Conservation (phyloP, 1,140 invertebrate species). For the Aphelenchoides besseyi region DNA sequence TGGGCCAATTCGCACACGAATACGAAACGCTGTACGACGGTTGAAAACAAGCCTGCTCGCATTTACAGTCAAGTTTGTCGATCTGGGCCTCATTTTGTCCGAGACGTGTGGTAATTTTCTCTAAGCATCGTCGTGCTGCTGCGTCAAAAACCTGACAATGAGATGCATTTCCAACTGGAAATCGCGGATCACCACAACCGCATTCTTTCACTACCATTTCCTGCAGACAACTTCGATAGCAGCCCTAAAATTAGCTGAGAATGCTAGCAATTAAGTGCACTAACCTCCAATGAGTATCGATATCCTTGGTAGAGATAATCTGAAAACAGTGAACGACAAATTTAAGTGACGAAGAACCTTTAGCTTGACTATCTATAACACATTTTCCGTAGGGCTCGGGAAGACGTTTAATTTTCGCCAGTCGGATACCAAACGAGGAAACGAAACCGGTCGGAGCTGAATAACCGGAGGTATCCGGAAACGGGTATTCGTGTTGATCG, state of each 20-base stretch:
- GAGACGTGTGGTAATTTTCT: conserved; percentile 36
- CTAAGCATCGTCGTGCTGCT: conserved; percentile 43
- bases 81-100: conserved; percentile 20
- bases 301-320: conserved; percentile 52
- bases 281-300: conserved; percentile 47
- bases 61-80: conserved; percentile 27
- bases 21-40: conserved; percentile 51
- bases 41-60: conserved; percentile 54
- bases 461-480: conserved; percentile 36
- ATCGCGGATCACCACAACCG: conserved; percentile 50
- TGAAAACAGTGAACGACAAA: too few relatives aligned
- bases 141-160: conserved; percentile 50
- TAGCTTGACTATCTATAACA: conserved; percentile 29
- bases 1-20: conserved; percentile 55
- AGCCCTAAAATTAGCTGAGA: too few relatives aligned
- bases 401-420: conserved; percentile 39
- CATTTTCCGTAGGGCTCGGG: conserved; percentile 54
- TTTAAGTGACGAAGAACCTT: too few relatives aligned
- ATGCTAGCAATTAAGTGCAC: too few relatives aligned
- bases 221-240: conserved; percentile 55
- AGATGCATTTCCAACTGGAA: conserved; percentile 35
- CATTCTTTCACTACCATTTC: conserved; percentile 45
- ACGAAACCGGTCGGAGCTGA: conserved; percentile 52
- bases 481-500: conserved; percentile 53
- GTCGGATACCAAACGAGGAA: conserved; percentile 51